phyloP scores from a whole-genome alignment of 2,797 vertebrate genomes.

The Gadopsis marmoratus region DNA sequence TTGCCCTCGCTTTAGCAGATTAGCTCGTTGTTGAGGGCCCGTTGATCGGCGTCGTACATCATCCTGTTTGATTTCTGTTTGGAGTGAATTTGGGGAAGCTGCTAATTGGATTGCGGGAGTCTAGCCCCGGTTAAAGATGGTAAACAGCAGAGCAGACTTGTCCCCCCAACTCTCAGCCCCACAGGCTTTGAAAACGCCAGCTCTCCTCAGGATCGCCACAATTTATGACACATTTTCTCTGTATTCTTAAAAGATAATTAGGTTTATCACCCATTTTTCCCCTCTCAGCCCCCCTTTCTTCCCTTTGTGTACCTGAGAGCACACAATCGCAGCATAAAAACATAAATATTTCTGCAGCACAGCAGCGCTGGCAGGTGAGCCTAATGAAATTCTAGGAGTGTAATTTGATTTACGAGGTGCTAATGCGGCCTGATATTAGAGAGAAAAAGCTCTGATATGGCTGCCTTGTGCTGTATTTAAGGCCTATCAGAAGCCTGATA shows the following conservation, averaged over 20 bases:
- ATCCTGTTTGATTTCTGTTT: constrained; percentile 79
- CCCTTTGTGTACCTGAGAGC: constrained; percentile 81
- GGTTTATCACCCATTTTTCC: constrained; percentile 73
- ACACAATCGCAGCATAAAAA: constrained; percentile 78
- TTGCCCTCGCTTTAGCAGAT: constrained; percentile 70
- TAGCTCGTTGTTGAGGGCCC: constrained; percentile 69
- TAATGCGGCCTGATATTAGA: constrained; percentile 87
- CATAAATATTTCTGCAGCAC: constrained; percentile 85
- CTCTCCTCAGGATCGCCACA: constrained; percentile 73
- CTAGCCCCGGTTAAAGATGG: constrained; percentile 77
- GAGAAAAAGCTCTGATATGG: constrained; percentile 83
- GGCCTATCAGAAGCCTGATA: constrained; percentile 84
- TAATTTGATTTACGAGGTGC: constrained; percentile 88
- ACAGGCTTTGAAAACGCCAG: constrained; percentile 68
- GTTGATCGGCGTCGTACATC: constrained; percentile 78
- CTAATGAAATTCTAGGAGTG: constrained; percentile 87
- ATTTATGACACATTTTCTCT: constrained; percentile 80
- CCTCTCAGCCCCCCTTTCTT: constrained; percentile 35
- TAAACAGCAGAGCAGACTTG: constrained; percentile 70
- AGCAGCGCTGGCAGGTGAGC: constrained; percentile 84
- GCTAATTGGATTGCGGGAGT: constrained; percentile 79
- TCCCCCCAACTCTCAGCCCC: constrained; percentile 69
- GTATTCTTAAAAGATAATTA: constrained; percentile 85
- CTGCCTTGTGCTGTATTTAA: constrained; percentile 85
- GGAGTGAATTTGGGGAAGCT: constrained; percentile 72